Evolutionary conservation across 2,113 vertebrate species (phyloP).

Genomic region (Chinchilla lanigera): DNA sequence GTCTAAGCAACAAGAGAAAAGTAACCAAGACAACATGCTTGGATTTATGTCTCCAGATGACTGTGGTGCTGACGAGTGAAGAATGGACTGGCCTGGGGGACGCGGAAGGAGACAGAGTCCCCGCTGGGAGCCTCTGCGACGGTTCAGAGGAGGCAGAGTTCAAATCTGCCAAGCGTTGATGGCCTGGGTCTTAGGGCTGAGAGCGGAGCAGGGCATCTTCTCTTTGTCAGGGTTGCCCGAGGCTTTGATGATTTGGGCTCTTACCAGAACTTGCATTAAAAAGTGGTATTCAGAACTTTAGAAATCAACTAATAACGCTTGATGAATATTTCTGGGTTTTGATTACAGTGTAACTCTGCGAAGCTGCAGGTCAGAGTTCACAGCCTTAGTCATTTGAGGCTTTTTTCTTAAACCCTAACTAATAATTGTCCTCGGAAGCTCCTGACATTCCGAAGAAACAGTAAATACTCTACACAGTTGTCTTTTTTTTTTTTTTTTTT

Average conservation of each 20-base stretch:
- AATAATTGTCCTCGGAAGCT: no score
- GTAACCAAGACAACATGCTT: no score
- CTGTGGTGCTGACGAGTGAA: neutral
- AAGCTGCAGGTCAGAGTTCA: neutral
- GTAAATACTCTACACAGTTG: neutral
- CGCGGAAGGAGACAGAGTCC: neutral
- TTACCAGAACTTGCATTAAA: neutral
- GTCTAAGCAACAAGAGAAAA: no score
- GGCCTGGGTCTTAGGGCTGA: neutral
- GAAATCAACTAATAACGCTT: neutral
- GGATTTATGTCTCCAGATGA: conserved; percentile 3
- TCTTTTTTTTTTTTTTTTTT: no score
- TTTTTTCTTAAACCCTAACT: no score
- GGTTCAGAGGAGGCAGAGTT: neutral
- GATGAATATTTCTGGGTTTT: conserved; percentile 13
- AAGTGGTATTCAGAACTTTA: neutral
- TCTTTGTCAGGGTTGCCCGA: neutral
- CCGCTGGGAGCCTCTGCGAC: neutral
- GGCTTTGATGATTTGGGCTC: neutral
- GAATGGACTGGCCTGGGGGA: neutral
- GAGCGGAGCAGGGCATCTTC: neutral
- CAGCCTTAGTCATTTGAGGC: no score
- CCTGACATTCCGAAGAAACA: neutral
- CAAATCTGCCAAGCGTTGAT: neutral
- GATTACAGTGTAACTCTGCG: neutral